These are phyloP conservation scores for Hypanus sabinus DNA, from an alignment of 2,113 vertebrate genomes.

Conservation along the genomic window DNA sequence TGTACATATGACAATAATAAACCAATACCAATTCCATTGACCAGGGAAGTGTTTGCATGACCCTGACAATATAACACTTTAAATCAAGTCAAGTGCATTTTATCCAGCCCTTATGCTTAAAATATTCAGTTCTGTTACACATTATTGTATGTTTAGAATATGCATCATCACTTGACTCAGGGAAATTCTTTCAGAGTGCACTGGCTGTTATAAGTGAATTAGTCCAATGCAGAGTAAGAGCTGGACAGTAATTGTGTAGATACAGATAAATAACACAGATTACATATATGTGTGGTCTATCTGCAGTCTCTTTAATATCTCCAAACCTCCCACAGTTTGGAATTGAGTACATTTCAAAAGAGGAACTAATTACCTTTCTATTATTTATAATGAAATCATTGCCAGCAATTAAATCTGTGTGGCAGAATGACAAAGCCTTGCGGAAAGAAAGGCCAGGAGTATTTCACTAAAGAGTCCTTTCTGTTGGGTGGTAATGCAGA, in stretches of 20 bases:
- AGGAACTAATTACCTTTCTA: background rate
- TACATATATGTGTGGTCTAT: background rate
- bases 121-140: background rate
- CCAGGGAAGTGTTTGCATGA: background rate
- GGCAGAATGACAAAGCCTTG: background rate
- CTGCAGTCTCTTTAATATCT: background rate
- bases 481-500: background rate
- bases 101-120: background rate
- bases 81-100: background rate
- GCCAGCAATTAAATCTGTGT: background rate
- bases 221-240: background rate
- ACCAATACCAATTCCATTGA: too few relatives aligned
- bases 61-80: background rate
- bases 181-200: background rate
- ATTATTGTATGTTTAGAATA: background rate
- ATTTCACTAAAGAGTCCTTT: background rate
- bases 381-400: conserved; percentile 4
- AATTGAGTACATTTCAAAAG: background rate
- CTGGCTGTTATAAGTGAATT: background rate
- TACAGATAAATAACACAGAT: background rate
- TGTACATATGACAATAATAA: too few relatives aligned
- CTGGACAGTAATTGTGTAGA: background rate
- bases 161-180: background rate
- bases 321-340: background rate
- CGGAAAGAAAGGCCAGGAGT: background rate